Percentiles rank a stretch among this genome's conserved stretches.
These are phyloP conservation scores for Conistra vaccinii DNA, from an alignment of 2,888 invertebrate genomes.

Conservation along the genomic window DNA sequence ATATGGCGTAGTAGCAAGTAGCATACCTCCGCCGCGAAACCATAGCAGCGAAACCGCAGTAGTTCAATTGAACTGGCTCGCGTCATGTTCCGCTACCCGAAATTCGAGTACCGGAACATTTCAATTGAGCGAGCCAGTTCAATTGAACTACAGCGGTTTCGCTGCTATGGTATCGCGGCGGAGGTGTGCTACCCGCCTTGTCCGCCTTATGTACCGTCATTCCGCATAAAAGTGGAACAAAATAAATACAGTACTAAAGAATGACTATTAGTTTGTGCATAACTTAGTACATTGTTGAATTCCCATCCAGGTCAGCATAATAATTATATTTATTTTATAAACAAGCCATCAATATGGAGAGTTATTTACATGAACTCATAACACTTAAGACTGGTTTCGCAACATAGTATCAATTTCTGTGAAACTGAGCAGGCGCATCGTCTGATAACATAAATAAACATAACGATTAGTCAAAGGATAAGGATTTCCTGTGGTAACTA, in stretches of 20 bases:
- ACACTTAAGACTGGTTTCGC: constrained; percentile 32
- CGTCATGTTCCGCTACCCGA: too few relatives aligned
- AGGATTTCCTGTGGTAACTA: constrained; percentile 28
- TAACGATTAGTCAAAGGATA: constrained; percentile 29
- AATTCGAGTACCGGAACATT: too few relatives aligned
- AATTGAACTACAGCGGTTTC: too few relatives aligned
- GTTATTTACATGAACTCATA: constrained; percentile 34
- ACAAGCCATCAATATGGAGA: constrained; percentile 3
- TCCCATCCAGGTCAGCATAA: constrained; percentile 18
- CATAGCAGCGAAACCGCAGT: too few relatives aligned
- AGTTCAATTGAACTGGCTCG: too few relatives aligned
- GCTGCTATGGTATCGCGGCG: too few relatives aligned
- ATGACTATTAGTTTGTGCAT: not conserved
- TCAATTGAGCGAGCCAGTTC: too few relatives aligned
- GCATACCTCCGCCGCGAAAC: too few relatives aligned
- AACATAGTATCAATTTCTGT: constrained; percentile 41
- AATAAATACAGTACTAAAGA: not conserved
- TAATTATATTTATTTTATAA: constrained; percentile 15
- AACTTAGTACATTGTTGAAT: not conserved
- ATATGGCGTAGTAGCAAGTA: too few relatives aligned
- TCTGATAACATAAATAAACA: constrained; percentile 58
- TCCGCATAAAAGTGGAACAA: not conserved
- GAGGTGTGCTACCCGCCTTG: too few relatives aligned
- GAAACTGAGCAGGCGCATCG: constrained; percentile 30
- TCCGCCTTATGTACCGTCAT: not conserved